phyloP scores from a whole-genome alignment of 2,888 invertebrate genomes.

The Gari tellinella region DNA sequence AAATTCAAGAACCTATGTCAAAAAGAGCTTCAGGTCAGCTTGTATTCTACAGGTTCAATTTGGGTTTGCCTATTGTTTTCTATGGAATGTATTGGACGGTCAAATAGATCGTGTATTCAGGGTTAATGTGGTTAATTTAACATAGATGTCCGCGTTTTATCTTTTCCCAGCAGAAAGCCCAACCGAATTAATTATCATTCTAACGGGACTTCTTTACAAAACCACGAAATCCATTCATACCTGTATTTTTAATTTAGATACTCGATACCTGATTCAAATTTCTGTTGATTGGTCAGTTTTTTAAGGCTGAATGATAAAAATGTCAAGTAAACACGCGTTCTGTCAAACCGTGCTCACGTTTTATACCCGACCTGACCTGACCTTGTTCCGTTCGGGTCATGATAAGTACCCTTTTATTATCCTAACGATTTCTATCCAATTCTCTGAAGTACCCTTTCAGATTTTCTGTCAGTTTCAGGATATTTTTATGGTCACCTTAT shows the following conservation, averaged over 20 bases:
- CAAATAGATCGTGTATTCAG: too few species aligned
- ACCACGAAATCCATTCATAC: too few species aligned
- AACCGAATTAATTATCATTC: too few species aligned
- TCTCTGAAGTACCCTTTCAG: slow-evolving; percentile 21
- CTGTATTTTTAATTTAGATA: background rate
- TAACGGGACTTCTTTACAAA: too few species aligned
- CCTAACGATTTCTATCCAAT: slow-evolving; percentile 5
- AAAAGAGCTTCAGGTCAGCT: too few species aligned
- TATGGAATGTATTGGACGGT: too few species aligned
- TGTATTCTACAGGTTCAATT: too few species aligned
- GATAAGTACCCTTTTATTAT: slow-evolving; percentile 24
- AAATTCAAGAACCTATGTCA: too few species aligned
- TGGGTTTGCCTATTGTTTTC: too few species aligned
- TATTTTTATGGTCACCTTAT: slow-evolving; percentile 19
- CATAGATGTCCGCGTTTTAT: too few species aligned
- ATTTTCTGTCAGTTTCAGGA: slow-evolving; percentile 22
- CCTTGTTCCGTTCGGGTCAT: slow-evolving; percentile 15
- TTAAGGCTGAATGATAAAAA: background rate
- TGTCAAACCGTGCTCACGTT: slow-evolving; percentile 3
- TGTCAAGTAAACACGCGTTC: slow-evolving; percentile 15
- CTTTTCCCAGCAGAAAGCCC: too few species aligned
- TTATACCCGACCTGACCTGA: slow-evolving; percentile 15
- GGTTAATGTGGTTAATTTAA: too few species aligned
- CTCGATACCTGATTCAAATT: background rate
- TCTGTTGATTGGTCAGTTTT: background rate